phyloP scores from a whole-genome alignment of 2,797 vertebrate genomes.

The Octomys mimax region DNA sequence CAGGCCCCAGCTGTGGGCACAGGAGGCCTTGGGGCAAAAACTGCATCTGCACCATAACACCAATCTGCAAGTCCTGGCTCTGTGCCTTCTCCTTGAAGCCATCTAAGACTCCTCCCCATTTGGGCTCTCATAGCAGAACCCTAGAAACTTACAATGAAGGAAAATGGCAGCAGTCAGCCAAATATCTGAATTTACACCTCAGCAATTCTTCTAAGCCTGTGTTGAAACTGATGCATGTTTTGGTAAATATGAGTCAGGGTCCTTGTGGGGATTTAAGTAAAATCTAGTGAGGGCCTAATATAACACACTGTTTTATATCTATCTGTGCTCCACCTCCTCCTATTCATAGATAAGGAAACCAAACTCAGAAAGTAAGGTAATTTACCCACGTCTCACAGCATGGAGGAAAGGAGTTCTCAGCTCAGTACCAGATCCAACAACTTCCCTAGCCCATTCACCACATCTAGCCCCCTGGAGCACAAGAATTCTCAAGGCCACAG shows the following conservation, averaged over 20 bases:
- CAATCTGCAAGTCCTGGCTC: background rate
- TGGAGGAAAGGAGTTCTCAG: background rate
- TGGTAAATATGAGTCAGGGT: background rate
- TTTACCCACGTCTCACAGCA: background rate
- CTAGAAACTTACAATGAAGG: background rate
- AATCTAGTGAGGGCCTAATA: background rate
- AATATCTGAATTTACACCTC: background rate
- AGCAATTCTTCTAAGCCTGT: background rate
- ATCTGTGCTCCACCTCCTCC: background rate
- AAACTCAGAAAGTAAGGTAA: conserved; percentile 36
- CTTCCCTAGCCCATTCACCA: background rate
- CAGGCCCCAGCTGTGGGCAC: background rate
- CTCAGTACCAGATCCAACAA: background rate
- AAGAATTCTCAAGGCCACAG: background rate
- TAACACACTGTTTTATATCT: background rate
- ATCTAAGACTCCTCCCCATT: background rate
- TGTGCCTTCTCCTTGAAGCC: background rate
- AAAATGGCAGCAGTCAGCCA: background rate
- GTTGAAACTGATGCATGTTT: background rate
- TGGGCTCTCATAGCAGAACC: background rate
- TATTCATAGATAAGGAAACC: background rate
- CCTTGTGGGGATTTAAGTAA: background rate
- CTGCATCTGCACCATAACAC: background rate
- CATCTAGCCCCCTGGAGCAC: background rate
- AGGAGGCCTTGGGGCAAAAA: background rate